These are phyloP conservation scores for Hemicentrotus pulcherrimus DNA, from an alignment of 35 echinoderm and acorn worm genomes.

Conservation along the genomic window DNA sequence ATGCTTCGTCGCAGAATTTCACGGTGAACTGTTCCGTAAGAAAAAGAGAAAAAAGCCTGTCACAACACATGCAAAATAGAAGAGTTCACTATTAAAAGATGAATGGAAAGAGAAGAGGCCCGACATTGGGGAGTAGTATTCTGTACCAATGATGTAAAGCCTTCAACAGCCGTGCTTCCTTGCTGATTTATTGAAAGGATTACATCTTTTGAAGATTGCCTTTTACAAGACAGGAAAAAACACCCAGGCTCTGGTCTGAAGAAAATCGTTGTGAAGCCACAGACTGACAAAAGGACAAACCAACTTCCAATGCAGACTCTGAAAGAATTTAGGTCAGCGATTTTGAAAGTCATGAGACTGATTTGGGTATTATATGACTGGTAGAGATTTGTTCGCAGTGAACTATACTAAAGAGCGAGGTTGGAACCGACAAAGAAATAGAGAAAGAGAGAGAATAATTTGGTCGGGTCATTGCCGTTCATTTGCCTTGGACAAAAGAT, in stretches of 20 bases:
- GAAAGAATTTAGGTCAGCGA: conserved; percentile 11
- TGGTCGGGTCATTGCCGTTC: neutral
- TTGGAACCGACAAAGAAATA: neutral
- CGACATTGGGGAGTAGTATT: neutral
- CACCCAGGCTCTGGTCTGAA: neutral
- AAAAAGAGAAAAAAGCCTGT: neutral
- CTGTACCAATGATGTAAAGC: conserved; percentile 4
- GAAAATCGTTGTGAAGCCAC: neutral
- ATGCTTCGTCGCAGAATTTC: conserved; percentile 41
- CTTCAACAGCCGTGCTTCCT: conserved; percentile 28
- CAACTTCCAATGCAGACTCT: neutral
- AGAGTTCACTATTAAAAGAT: conserved; percentile 36
- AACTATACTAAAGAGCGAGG: too few species aligned
- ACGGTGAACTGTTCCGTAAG: conserved; percentile 29
- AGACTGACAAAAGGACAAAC: neutral
- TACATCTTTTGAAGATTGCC: neutral
- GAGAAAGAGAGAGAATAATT: neutral
- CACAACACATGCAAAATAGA: conserved; percentile 38
- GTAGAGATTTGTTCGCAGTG: neutral
- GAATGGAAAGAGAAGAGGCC: conserved; percentile 36
- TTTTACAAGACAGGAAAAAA: neutral
- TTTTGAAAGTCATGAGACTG: neutral
- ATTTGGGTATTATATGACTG: neutral
- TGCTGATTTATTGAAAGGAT: conserved; percentile 21
- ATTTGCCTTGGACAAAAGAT: neutral